Evolutionary conservation across 2,888 invertebrate species (phyloP).

Genomic region (Bombyx huttoni): DNA sequence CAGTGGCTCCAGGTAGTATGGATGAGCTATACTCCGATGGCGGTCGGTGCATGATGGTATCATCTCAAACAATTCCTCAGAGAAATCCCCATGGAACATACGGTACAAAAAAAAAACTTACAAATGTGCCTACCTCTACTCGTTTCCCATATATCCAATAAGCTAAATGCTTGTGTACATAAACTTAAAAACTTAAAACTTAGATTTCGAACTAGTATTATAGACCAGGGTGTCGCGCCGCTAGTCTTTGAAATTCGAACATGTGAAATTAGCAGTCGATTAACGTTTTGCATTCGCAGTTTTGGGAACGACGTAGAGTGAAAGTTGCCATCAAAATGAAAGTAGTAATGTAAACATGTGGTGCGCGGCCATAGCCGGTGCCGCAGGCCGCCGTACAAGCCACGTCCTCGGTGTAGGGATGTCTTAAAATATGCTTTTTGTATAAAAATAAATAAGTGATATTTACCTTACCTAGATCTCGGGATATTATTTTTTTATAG

Average conservation of each 20-base stretch:
- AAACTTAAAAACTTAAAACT: background rate
- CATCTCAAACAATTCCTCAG: too few relatives aligned
- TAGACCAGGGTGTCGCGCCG: background rate
- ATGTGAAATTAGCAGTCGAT: constrained; percentile 21
- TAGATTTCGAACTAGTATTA: background rate
- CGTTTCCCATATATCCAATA: background rate
- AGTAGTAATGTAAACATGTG: constrained; percentile 63
- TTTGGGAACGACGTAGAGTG: constrained; percentile 55
- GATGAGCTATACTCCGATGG: too few relatives aligned
- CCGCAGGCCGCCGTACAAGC: constrained; percentile 12
- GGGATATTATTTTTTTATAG: too few relatives aligned
- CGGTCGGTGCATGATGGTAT: too few relatives aligned
- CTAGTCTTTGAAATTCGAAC: background rate
- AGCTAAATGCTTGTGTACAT: background rate
- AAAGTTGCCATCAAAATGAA: constrained; percentile 67
- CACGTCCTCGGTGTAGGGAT: constrained; percentile 9
- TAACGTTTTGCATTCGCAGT: constrained; percentile 53
- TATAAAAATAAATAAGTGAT: too few relatives aligned
- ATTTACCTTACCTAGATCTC: too few relatives aligned
- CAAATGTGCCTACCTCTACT: too few relatives aligned
- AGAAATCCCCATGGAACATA: too few relatives aligned
- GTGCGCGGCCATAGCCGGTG: constrained; percentile 19
- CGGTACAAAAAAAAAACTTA: too few relatives aligned
- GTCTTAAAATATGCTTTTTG: background rate
- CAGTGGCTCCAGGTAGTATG: too few relatives aligned